A percentile compares a stretch with the other conserved stretches of the same genome.
Conservation (phyloP, 2,888 invertebrate species). For the Axea sp. region DNA sequence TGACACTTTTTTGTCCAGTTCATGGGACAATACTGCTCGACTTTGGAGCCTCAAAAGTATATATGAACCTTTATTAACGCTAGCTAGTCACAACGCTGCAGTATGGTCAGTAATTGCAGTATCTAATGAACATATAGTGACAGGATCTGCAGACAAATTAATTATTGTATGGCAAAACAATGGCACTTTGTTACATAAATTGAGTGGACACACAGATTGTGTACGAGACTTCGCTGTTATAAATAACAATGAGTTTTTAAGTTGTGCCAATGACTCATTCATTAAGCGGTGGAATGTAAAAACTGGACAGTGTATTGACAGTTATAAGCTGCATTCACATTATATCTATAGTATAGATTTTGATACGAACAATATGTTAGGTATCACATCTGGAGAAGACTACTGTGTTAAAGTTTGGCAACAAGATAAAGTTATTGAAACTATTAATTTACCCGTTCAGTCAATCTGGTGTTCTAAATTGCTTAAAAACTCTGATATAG, state of each 20-base stretch:
- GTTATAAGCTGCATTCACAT: slow-evolving; percentile 91
- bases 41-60: slow-evolving; percentile 86
- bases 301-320: slow-evolving; percentile 87
- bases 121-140: slow-evolving; percentile 83
- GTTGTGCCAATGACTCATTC: slow-evolving; percentile 95
- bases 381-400: slow-evolving; percentile 94
- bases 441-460: slow-evolving; percentile 88
- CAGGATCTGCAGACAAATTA: slow-evolving; percentile 95
- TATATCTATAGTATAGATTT: slow-evolving; percentile 86
- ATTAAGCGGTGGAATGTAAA: slow-evolving; percentile 90
- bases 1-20: slow-evolving; percentile 87
- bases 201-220: slow-evolving; percentile 93
- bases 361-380: slow-evolving; percentile 81
- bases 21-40: slow-evolving; percentile 95
- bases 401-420: slow-evolving; percentile 91
- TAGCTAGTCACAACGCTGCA: slow-evolving; percentile 82
- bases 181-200: slow-evolving; percentile 79
- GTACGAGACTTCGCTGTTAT: slow-evolving; percentile 89
- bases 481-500: slow-evolving; percentile 93
- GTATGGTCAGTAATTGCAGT: slow-evolving; percentile 89
- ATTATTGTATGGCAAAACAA: slow-evolving; percentile 90
- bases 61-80: slow-evolving; percentile 68
- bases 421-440: slow-evolving; percentile 83
- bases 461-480: slow-evolving; percentile 94
- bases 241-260: slow-evolving; percentile 88